A percentile compares a stretch with the other conserved stretches of the same genome.
phyloP scores from a whole-genome alignment of 2,113 vertebrate genomes.

The Sylvilagus bachmani region DNA sequence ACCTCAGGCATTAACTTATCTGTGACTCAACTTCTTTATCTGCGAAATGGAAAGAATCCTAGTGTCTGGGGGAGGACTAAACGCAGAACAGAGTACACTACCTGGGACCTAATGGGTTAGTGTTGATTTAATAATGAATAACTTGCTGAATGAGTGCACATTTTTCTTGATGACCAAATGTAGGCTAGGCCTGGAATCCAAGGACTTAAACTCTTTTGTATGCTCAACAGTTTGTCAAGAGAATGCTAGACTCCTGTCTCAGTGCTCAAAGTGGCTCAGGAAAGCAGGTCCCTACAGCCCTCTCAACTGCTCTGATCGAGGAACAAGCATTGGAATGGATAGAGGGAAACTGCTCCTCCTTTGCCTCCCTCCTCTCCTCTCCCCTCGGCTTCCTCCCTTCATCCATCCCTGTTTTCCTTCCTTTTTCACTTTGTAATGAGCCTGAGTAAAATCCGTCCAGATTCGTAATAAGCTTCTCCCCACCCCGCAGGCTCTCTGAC shows the following conservation, averaged over 20 bases:
- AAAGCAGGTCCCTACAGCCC: neutral
- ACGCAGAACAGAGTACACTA: neutral
- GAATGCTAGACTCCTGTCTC: slow-evolving; percentile 20
- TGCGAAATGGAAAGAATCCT: slow-evolving; percentile 61
- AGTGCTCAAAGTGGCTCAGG: neutral
- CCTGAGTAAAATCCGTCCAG: slow-evolving; percentile 42
- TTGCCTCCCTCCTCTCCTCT: neutral
- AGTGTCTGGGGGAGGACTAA: slow-evolving; percentile 21
- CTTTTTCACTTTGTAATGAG: slow-evolving; percentile 61
- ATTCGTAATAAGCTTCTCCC: slow-evolving; percentile 21
- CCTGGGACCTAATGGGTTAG: neutral
- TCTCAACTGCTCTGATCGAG: slow-evolving; percentile 7
- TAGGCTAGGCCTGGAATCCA: neutral
- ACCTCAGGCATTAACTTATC: slow-evolving; percentile 27
- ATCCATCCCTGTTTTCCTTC: neutral
- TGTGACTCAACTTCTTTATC: slow-evolving; percentile 17
- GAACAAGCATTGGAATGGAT: slow-evolving; percentile 11
- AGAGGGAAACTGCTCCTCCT: neutral
- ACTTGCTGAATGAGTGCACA: neutral
- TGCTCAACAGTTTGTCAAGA: slow-evolving; percentile 8
- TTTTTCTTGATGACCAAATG: slow-evolving; percentile 38
- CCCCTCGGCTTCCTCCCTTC: neutral
- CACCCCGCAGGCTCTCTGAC: slow-evolving; percentile 13
- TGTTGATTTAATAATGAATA: neutral
- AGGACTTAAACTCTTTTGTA: neutral